A percentile compares a stretch with the other conserved stretches of the same genome.
These are phyloP conservation scores for Apostichopus japonicus DNA, from an alignment of 35 echinoderm and acorn worm species.

Conservation along the genomic window DNA sequence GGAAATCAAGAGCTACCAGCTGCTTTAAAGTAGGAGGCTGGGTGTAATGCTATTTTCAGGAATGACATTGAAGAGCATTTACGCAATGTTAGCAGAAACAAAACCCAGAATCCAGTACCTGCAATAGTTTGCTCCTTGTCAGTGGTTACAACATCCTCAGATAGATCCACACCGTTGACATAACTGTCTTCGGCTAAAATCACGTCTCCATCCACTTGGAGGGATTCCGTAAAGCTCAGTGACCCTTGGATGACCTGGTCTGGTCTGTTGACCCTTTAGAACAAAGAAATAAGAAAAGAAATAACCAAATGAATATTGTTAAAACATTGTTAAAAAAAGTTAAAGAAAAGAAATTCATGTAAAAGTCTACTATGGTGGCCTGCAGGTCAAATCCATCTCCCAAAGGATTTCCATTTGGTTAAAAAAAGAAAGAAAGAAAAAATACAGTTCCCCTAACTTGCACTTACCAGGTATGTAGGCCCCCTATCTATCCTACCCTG, in stretches of 20 bases:
- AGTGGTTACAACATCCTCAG: constrained; percentile 1
- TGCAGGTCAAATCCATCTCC: too few relatives aligned
- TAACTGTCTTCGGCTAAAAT: not conserved
- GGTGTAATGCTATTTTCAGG: too few relatives aligned
- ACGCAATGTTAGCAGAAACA: too few relatives aligned
- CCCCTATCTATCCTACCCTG: too few relatives aligned
- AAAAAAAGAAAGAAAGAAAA: too few relatives aligned
- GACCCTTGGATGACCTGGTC: constrained; percentile 25
- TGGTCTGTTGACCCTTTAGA: constrained; percentile 36
- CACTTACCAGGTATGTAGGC: too few relatives aligned
- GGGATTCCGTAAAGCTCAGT: not conserved
- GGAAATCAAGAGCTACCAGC: too few relatives aligned
- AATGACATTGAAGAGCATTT: too few relatives aligned
- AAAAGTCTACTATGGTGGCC: not conserved
- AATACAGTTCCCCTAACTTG: too few relatives aligned
- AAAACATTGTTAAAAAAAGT: not conserved
- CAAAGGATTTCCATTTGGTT: too few relatives aligned
- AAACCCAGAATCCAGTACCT: not conserved
- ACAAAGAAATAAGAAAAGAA: not conserved
- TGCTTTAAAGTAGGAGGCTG: too few relatives aligned
- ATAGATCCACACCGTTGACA: constrained; percentile 25
- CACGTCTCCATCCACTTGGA: not conserved
- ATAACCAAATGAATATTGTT: too few relatives aligned
- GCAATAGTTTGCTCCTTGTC: not conserved
- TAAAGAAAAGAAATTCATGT: not conserved